phyloP scores from a whole-genome alignment of 2,888 invertebrate species.

The Cataglyphis altisquamis region DNA sequence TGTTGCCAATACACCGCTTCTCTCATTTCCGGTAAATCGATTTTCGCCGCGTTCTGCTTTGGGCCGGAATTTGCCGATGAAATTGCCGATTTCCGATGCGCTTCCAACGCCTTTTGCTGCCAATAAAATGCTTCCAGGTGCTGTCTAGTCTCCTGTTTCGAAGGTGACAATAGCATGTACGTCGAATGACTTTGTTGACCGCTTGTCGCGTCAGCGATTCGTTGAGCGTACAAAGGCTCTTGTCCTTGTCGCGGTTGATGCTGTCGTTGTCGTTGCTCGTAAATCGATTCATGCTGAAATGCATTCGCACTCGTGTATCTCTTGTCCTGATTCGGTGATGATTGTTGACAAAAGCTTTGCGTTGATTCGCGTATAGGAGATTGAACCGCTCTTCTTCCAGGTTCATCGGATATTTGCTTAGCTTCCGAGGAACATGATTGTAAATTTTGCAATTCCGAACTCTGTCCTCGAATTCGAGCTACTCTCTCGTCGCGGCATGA shows the following conservation, averaged over 20 bases:
- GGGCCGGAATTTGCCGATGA: constrained; percentile 59
- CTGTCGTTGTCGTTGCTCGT: constrained; percentile 46
- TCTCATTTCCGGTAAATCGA: constrained; percentile 79
- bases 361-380: constrained; percentile 24
- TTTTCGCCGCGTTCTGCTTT: constrained; percentile 68
- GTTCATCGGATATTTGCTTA: constrained; percentile 6
- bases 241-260: constrained; percentile 48
- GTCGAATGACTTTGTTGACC: constrained; percentile 32
- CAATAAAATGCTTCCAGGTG: constrained; percentile 83
- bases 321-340: constrained; percentile 45
- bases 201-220: constrained; percentile 72
- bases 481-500: constrained; percentile 49
- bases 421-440: constrained; percentile 7
- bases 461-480: constrained; percentile 55
- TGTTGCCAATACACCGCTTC: constrained; percentile 91
- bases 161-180: constrained; percentile 74
- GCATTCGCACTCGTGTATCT: constrained; percentile 26
- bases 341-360: constrained; percentile 8
- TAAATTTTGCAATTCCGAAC: background rate
- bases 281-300: constrained; percentile 42
- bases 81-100: constrained; percentile 73
- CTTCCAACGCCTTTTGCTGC: constrained; percentile 83
- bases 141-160: constrained; percentile 82
- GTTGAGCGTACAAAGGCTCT: constrained; percentile 70
- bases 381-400: constrained; percentile 2